Evolutionary conservation across 2,113 vertebrate species (phyloP), one percentile per base, ranked within the genome.

Genomic region (Chauna torquata): DNA sequence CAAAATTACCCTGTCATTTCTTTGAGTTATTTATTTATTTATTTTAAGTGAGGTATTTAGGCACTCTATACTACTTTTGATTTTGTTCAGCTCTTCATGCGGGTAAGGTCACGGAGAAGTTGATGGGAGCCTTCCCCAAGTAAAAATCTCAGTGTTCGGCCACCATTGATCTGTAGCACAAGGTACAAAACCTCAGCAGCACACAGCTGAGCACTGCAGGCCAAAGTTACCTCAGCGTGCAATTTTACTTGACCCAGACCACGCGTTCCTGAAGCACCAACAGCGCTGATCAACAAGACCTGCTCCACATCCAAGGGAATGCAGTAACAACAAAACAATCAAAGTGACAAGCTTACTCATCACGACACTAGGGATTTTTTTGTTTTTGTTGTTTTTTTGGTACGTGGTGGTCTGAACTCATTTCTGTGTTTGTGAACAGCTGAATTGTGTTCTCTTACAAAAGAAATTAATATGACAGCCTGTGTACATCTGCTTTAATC

Each of bases 401-500:
- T 68, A 82, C 2, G 25, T 42, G 40, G 76, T 58, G 71, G 84
- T 65, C 81, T 90, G 87, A 97, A 96, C 92, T 61, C 62, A 94
- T 94, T 94, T 91, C 94, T 89, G 20, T 90, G 89, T 95, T 88
- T 94, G 59, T 45, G 66, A 97, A 92, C 92, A 94, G 94, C 91
- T 96, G 82, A 95, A 96, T 74, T 92, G 82, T 69, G 92, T 36
- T 92, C 88, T 89, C 89, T 84, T 54, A 97, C 94, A 91, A 94
- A 97, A 96, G 85, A 97, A 94, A 97, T 98, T 88, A 97, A 96
- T 95, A 97, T 62, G 94, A 96, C 90, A 91, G 96, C 70, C 94
- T 97, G 86, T 25, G 61, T 82, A 92, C 96, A 94, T 98, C 97
- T 97, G 97, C 95, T 97, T 97, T 94, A 93, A 97, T 94, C 96